Base-by-base conservation (phyloP, 2,113 vertebrate species). In the Cisticola juncidis region DNA sequence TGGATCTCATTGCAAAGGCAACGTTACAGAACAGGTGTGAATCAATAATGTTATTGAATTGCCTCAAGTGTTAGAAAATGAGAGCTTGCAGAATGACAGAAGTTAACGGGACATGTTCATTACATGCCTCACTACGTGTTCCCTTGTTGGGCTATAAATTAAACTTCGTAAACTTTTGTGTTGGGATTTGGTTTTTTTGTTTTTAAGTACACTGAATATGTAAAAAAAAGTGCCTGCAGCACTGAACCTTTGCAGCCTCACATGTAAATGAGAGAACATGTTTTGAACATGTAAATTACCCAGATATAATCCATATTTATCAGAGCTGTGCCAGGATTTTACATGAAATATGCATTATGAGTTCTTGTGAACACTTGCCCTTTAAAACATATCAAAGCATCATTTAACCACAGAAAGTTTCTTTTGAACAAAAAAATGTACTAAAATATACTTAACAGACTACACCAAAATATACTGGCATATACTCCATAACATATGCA, bases 261-360 rank as follows among this genome's bases (percentile, higher is more conserved):
- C 35, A 28, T 38, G 68, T 73, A 90, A 92, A 86, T 74, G 66
- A 85, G 33, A 91, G 54, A 93, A 93, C 81, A 90, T 61, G 74
- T 64, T 86, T 84, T 66, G 79, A 90, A 86, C 92, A 94, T 51
- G 70, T 80, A 97, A 94, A 81, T 94, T 86, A 90, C 65, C 83
- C 81, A 89, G 88, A 58, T 92, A 79, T 57, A 93, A 97, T 93
- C 81, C 85, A 89, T 84, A 92, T 96, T 96, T 96, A 92, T 72
- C 56, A 16, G 7, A 90, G 61, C 71, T 68, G 69, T 65, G 71
- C 36, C 69, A 88, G 78, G 61, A 74, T 50, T 70, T 76, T 5
- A 88, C 69, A 68, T 92, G 50, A 94, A 77, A 57, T 38, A 77
- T 17, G 14, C 20, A 54, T 90, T 90, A 76, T 19, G 68, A 96